Base-by-base conservation (phyloP, 2,797 vertebrate species). In the Leontocebus nigricollis region DNA sequence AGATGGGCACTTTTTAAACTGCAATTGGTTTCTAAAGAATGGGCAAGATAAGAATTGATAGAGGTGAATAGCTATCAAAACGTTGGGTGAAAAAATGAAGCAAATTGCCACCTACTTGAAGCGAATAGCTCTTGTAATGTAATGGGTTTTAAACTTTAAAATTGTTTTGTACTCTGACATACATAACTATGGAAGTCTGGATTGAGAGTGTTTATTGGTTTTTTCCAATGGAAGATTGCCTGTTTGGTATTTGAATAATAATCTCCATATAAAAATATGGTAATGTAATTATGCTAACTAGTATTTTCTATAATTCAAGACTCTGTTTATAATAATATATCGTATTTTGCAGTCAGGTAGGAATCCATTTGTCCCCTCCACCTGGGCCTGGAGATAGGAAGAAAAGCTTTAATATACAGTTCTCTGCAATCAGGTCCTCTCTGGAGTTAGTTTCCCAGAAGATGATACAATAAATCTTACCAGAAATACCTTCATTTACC, bases 11-110 rank as follows among this genome's bases (percentile, higher is more conserved):
- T 98, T 98, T 98, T 98, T 97, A 98, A 98, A 98, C 96, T 97
- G 97, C 98, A 98, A 98, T 98, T 98, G 98, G 98, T 98, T 98
- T 98, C 97, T 98, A 98, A 98, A 99, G 98, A 98, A 98, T 98
- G 97, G 94, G 98, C 96, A 98, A 98, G 98, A 98, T 98, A 98
- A 98, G 98, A 99, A 98, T 98, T 98, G 98, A 86, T 81, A 98
- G 98, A 98, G 98, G 98, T 98, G 98, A 99, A 98, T 98, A 98
- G 98, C 97, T 98, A 94, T 97, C 97, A 98, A 98, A 98, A 98
- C 73, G 95, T 98, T 95, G 94, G 97, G 91, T 93, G 94, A 94
- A 90, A 97, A 96, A 96, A 98, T 98, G 97, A 97, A 98, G 97
- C 93, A 97, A 99, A 98, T 98, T 98, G 98, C 98, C 94, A 97